These are phyloP conservation scores for Netelia fuscicornis DNA, from an alignment of 2,888 invertebrate species.

Conservation along the genomic window DNA sequence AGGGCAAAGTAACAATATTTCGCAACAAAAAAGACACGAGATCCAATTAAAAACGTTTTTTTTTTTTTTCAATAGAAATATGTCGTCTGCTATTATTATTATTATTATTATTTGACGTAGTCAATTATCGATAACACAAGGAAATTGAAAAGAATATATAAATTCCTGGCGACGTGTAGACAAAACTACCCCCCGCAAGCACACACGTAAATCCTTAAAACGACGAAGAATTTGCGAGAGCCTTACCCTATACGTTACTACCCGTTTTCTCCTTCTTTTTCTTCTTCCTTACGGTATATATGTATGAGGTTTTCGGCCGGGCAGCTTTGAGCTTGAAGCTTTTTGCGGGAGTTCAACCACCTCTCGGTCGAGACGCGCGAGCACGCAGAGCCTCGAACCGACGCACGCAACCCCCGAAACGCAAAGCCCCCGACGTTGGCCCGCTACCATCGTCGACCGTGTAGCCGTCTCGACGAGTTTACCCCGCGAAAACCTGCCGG, in stretches of 20 bases:
- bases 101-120: too few relatives aligned
- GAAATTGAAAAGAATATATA: neutral
- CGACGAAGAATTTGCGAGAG: conserved; percentile 35
- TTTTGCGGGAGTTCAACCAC: conserved; percentile 83
- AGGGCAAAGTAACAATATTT: neutral
- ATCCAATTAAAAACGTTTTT: neutral
- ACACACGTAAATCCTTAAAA: conserved; percentile 32
- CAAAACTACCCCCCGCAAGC: neutral
- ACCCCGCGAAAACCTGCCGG: conserved; percentile 58
- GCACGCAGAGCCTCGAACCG: conserved; percentile 70
- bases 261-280: conserved; percentile 17
- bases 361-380: conserved; percentile 73
- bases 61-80: neutral
- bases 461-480: conserved; percentile 63
- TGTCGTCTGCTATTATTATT: neutral
- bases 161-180: conserved; percentile 15
- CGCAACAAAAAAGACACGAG: neutral
- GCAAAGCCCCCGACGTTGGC: conserved; percentile 76
- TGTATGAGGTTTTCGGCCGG: conserved; percentile 70
- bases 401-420: conserved; percentile 78
- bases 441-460: conserved; percentile 71
- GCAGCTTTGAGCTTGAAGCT: conserved; percentile 78
- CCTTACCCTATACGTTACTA: conserved; percentile 1
- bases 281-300: neutral
- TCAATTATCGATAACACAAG: neutral